These are phyloP conservation scores for Poliocrania exsul DNA, from an alignment of 2,797 vertebrate species.

Conservation along the genomic window DNA sequence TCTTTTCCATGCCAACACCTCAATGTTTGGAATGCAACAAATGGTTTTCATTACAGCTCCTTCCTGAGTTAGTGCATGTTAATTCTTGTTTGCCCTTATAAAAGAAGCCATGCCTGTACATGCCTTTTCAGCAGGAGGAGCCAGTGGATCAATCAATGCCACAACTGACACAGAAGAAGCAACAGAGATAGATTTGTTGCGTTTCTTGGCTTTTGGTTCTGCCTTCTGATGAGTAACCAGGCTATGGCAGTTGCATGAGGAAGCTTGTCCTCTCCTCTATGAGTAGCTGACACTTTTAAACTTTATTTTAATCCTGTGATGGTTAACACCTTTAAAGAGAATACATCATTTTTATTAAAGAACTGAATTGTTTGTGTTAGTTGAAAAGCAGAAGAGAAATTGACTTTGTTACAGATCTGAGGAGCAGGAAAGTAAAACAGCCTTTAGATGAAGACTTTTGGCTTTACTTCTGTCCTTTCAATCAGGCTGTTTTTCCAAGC, in stretches of 20 bases:
- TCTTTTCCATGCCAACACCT: background rate
- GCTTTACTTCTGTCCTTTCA: background rate
- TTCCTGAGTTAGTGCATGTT: slow-evolving; percentile 9
- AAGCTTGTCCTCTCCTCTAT: background rate
- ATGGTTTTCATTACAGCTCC: slow-evolving; percentile 34
- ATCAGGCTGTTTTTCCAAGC: background rate
- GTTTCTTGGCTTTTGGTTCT: background rate
- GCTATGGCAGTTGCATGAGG: background rate
- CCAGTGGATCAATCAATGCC: background rate
- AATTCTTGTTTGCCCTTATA: slow-evolving; percentile 37
- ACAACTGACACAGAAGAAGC: background rate
- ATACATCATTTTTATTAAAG: fast-evolving
- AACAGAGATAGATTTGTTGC: background rate
- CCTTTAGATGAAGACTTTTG: background rate
- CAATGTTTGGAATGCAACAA: slow-evolving; percentile 21
- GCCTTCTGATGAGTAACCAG: background rate
- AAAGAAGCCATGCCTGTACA: slow-evolving; percentile 4
- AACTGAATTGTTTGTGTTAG: background rate
- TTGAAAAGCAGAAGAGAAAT: background rate
- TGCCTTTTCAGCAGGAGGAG: slow-evolving; percentile 6
- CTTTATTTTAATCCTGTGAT: background rate
- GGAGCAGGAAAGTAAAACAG: background rate
- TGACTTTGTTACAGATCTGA: background rate
- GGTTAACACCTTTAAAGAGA: background rate
- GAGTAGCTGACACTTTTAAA: background rate